phyloP scores from a whole-genome alignment of 1,140 invertebrate genomes.

The Listronotus oregonensis region DNA sequence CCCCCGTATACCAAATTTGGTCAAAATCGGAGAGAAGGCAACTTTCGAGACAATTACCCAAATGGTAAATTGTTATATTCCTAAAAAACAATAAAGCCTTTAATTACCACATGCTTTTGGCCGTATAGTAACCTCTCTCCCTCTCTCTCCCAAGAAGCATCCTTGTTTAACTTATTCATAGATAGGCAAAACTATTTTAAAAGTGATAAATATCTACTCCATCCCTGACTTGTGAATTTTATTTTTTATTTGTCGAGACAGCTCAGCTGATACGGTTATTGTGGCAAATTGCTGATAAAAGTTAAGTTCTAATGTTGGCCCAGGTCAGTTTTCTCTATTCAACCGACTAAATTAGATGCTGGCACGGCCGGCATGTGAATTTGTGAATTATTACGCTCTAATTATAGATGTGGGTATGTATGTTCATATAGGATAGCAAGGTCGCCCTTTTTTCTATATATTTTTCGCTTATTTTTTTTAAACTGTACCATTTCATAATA shows the following conservation, averaged over 20 bases:
- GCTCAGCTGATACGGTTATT: constrained; percentile 8
- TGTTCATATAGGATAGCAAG: constrained; percentile 5
- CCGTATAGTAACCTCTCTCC: no score
- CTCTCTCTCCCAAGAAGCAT: no score
- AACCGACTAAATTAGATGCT: constrained; percentile 5
- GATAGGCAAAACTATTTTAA: no score
- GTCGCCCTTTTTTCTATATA: constrained; percentile 9
- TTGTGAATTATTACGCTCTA: constrained; percentile 16
- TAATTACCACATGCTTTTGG: no score
- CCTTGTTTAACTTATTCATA: no score
- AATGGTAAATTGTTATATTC: no score
- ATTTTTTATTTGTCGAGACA: constrained; percentile 8
- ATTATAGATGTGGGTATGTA: constrained; percentile 31
- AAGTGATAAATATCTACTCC: not conserved
- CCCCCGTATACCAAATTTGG: no score
- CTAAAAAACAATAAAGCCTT: no score
- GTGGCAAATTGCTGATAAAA: constrained; percentile 20
- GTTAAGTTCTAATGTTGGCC: constrained; percentile 14
- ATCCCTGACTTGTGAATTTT: constrained; percentile 1
- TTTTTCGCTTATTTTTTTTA: not conserved
- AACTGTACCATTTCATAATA: no score
- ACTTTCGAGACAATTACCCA: no score
- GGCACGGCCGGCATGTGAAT: constrained; percentile 16
- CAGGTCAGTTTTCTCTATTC: constrained; percentile 31
- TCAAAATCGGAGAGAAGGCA: no score